Base-by-base conservation (phyloP, 2,113 vertebrate genomes). In the Scomber colias region DNA sequence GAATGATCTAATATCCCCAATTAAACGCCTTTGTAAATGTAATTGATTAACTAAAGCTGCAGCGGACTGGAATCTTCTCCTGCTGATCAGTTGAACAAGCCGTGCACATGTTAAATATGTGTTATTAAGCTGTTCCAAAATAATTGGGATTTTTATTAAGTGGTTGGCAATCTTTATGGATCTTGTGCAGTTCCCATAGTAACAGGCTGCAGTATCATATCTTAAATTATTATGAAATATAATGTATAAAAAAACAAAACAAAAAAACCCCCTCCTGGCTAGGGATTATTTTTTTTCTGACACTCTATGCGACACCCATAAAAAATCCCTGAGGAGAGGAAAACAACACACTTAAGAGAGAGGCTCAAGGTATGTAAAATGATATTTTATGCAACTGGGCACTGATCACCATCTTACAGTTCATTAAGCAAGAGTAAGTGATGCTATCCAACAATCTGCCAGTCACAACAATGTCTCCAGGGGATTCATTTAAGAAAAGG, bases 1-100 rank as follows among this genome's bases (percentile, higher is more conserved):
- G 86, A 86, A 76, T 84, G 73, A 40, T 40, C 35, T 88, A 86
- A 89, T 86, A 81, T 87, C 66, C 78, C 48, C 69, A 55, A 72
- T 89, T 87, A 87, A 90, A 83, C 79, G 74, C 57, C 66, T 16
- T 66, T 70, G 56, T 69, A 73, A 75, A 79, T 73, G 78, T 75
- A 79, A 90, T 85, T 83, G 70, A 86, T 83, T 71, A 85, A 81
- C 68, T 73, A 19, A 82, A 60, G 73, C 79, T 61, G 79, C 63
- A 79, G 82, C 71, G 53, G 72, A 71, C 76, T 50, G 79, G 59
- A 78, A 77, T 69, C 67, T 62, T 77, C 49, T 59, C 51, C 27
- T 24, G 72, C 56, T 81, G 65, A 89, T 68, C 73, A 74, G 64
- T 85, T 63, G 68, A 78, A 87, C 40, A 54, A 69, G 50, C 68